A percentile compares a stretch with the other conserved stretches of the same genome.
These are phyloP conservation scores for Falco biarmicus DNA, from an alignment of 2,797 vertebrate species.

Conservation along the genomic window DNA sequence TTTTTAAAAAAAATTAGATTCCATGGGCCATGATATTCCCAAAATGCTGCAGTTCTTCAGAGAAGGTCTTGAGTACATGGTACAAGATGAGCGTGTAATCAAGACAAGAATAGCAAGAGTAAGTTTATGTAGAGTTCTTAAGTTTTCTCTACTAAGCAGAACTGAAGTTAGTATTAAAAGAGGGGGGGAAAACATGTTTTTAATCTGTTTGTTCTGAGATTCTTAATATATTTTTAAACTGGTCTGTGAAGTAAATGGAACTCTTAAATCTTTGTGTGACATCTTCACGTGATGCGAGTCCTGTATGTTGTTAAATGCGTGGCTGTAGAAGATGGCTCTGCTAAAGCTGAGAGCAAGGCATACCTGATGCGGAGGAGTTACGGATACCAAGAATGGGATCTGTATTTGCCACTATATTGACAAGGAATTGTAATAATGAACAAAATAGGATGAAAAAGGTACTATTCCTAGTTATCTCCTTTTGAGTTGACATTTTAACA, in stretches of 20 bases:
- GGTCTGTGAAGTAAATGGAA: not conserved
- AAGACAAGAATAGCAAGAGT: slow-evolving; percentile 87
- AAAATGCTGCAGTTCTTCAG: slow-evolving; percentile 87
- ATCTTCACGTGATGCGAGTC: not conserved
- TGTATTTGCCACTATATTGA: not conserved
- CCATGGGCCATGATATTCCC: slow-evolving; percentile 83
- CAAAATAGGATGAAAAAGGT: not conserved
- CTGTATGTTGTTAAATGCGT: not conserved
- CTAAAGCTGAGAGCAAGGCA: not conserved
- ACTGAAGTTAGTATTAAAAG: not conserved
- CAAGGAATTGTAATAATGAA: not conserved
- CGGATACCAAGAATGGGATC: not conserved
- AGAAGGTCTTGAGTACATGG: slow-evolving; percentile 83
- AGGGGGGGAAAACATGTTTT: not conserved
- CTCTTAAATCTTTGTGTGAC: not conserved
- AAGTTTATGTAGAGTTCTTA: slow-evolving; percentile 47
- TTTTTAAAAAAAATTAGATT: slow-evolving; percentile 75
- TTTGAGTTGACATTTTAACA: not conserved
- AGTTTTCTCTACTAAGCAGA: not conserved
- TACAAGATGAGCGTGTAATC: slow-evolving; percentile 79
- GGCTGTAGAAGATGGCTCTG: not conserved
- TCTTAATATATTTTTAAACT: not conserved
- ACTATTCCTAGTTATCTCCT: not conserved
- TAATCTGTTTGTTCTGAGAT: not conserved
- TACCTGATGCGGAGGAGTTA: not conserved